Evolutionary conservation across 2,113 vertebrate species (phyloP), one percentile per base, ranked within the genome.

Genomic region (Trogon surrucura): DNA sequence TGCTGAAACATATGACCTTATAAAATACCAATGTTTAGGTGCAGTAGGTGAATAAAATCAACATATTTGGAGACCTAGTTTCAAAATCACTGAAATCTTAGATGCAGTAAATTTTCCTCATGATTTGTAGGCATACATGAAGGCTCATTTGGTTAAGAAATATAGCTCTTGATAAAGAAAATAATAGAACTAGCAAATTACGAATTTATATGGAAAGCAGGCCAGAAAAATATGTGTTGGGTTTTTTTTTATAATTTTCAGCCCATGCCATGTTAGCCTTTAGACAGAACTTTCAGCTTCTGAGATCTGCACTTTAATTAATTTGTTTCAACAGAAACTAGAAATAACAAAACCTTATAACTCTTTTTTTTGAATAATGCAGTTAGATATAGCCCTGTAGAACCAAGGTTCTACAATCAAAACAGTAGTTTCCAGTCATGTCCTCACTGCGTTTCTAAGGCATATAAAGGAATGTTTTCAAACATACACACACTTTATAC

Each of bases 251-350:
- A 50, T 18, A 44, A 26, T 29, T 67, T 90, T 77, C 34, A 65
- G 17, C 9, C 4, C 5, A 27, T 78, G 6, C 0, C 2, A 1
- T 65, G 3, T 81, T 79, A 56, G 1, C 7, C 12, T 67, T 53
- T 65, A 50, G 23, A 57, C 1, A 69, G 32, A 77, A 32, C 4
- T 69, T 77, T 3, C 23, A 29, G 3, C 71, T 89, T 74, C 34
- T 32, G 44, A 44, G 22, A 69, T 41, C 29, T 38, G 8, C 16
- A 20, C 16, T 53, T 85, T 15, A 75, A 72, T 72, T 23, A 91
- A 87, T 75, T 89, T 67, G 3, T 44, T 91, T 77, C 12, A 34
- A 44, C 44, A 3, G 14, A 75, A 85, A 48, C 19, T 23, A 72
- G 32, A 67, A 94, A 72, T 38, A 74, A 71, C 4, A 87, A 64